These are phyloP conservation scores for Zaprionus ghesquierei DNA, from an alignment of 1,140 invertebrate genomes.

Conservation along the genomic window DNA sequence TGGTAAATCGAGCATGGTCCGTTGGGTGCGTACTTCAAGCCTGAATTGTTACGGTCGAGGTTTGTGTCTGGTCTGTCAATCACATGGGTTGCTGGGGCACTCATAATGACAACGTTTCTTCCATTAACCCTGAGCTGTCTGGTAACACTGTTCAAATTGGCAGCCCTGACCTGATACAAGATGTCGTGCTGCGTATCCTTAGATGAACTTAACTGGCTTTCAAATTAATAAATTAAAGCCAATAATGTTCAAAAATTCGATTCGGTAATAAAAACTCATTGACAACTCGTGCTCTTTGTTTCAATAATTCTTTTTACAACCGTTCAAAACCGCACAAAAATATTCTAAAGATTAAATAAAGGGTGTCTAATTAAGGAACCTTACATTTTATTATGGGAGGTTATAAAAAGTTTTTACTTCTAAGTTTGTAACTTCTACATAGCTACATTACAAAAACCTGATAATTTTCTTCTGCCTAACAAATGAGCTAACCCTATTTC, in stretches of 20 bases:
- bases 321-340: slow-evolving; percentile 20
- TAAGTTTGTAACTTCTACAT: too few relatives aligned
- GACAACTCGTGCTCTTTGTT: slow-evolving; percentile 32
- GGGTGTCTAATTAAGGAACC: too few relatives aligned
- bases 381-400: background rate
- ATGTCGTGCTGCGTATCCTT: slow-evolving; percentile 8
- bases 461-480: background rate
- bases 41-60: slow-evolving; percentile 58
- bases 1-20: slow-evolving; percentile 65
- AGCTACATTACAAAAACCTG: background rate
- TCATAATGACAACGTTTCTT: slow-evolving; percentile 46
- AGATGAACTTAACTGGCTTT: background rate
- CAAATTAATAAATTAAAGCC: background rate
- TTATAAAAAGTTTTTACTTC: too few relatives aligned
- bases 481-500: background rate
- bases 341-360: slow-evolving; percentile 5
- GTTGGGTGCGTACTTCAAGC: slow-evolving; percentile 66
- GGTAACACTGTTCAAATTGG: slow-evolving; percentile 43
- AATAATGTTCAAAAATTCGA: background rate
- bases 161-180: slow-evolving; percentile 61
- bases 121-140: slow-evolving; percentile 66
- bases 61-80: slow-evolving; percentile 62
- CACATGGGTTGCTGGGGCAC: slow-evolving; percentile 23
- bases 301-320: slow-evolving; percentile 26
- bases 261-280: background rate